These are phyloP conservation scores for Maniola jurtina DNA, from an alignment of 1,140 invertebrate genomes.

Conservation along the genomic window DNA sequence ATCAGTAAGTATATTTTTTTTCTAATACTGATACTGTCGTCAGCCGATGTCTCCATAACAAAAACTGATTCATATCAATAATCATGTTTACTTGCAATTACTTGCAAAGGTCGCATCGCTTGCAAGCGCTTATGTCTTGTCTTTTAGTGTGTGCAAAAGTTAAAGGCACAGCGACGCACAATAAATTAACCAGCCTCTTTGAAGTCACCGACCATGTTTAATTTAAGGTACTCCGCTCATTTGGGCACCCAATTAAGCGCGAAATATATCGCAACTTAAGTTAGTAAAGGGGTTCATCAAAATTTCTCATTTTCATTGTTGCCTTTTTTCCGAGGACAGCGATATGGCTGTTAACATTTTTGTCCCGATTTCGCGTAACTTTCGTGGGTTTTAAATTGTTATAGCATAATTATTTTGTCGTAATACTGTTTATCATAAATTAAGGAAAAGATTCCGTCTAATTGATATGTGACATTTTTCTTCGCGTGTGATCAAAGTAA, in stretches of 20 bases:
- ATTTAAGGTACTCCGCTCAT: constrained; percentile 58
- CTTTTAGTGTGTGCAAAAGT: neutral
- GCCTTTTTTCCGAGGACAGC: constrained; percentile 41
- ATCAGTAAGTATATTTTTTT: too few species aligned
- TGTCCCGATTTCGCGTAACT: constrained; percentile 14
- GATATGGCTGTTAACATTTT: constrained; percentile 48
- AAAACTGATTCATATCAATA: neutral
- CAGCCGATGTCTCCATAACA: too few species aligned
- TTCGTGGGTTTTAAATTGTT: constrained; percentile 23
- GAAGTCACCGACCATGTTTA: constrained; percentile 58
- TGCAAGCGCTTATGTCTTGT: neutral
- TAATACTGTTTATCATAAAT: constrained; percentile 4
- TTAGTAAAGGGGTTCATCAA: constrained; percentile 60
- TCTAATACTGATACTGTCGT: too few species aligned
- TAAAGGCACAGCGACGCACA: constrained; percentile 16
- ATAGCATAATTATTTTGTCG: constrained; percentile 27
- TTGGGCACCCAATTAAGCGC: constrained; percentile 67
- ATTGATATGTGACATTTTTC: neutral
- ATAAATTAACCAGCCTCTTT: constrained; percentile 43
- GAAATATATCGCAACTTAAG: constrained; percentile 57
- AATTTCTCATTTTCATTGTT: constrained; percentile 62
- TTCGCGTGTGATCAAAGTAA: too few species aligned
- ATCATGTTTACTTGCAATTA: neutral
- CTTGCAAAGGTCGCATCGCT: neutral
- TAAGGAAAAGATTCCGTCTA: neutral